Base-by-base conservation (phyloP, 1,140 invertebrate species). In the Atta colombica region DNA sequence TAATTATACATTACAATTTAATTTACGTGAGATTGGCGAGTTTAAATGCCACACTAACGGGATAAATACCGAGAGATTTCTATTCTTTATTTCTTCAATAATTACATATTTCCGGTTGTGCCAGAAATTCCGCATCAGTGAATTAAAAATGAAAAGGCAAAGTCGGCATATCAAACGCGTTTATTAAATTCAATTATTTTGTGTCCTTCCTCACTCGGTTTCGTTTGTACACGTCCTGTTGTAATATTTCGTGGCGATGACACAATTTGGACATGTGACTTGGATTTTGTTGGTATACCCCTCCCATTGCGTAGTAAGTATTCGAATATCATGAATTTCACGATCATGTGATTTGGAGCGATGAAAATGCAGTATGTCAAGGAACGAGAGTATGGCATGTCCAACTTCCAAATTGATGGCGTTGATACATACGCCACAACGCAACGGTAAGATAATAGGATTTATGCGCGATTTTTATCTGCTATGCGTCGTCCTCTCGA, bases 401-500 rank as follows among this genome's bases (percentile, higher is more conserved):
- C 4, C 25, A 39, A 16, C 6, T 7, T 35, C 4, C 25, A 39
- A 16, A 28, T 65, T 10, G 14, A 16, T 58, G 6, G 51, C 14
- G 51, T 53, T 53, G 18, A 55, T n/a, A 6, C 53, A 55, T n/a
- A 6, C 53, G 35, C 35, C 35, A 39, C 35, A n/a, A 18, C 53
- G 6, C 53, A 55, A 18, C 53, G 18, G 18, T n/a, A 5, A 0
- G 53, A 45, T n/a, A 55, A n/a, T 7, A 31, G 31, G 3, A 31
- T 5, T 31, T 31, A 1, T 5, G 53, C 1, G 16, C 53, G 53
- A 55, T 77, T 87, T 87, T 86, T 61, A 72, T 72, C 49, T 51
- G 51, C 78, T 6, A 55, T 58, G 21, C 74, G 80, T 25, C 31
- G 16, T 55, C 16, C 53, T n/a, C 18, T 18, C 51, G 49, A 35